Base-by-base conservation (phyloP, 1,140 invertebrate genomes). In the Protaetia brevitarsis region DNA sequence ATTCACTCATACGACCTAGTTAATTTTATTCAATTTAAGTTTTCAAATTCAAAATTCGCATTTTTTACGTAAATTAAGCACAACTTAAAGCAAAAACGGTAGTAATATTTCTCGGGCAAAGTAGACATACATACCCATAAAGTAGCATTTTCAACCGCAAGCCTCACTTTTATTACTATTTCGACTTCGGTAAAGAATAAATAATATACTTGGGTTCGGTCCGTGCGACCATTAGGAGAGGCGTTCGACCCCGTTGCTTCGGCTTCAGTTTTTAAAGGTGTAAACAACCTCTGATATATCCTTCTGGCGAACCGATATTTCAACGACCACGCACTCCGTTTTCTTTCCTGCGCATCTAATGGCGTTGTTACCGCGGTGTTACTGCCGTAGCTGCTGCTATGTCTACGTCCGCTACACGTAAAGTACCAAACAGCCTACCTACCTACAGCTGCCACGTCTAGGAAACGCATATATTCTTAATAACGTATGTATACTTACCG, bases 201-300 rank as follows among this genome's bases (percentile, higher is more conserved):
- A n/a, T 34, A 34, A 60, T 34, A 34, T 28, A n/a, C 11, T 16
- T 60, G 28, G 27, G 58, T 28, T 60, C 26, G 58, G 58, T 60
- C 41, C 19, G 41, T 19, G 19, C 41, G 5, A 51, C 16, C 41
- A 51, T 51, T 51, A 51, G 19, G 41, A 51, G 26, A 51, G 19
- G 41, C 41, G 41, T 51, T 51, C 41, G 41, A 51, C 13, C 16
- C 19, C 41, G 8, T 8, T 8, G 30, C 28, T 34, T 29, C 26
- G 58, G 27, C 8, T 34, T 60, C 1, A 34, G 27, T 60, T 30
- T 34, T 30, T 60, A 8, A 29, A 60, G 58, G 58, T 60, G 58
- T 60, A 60, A 60, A 60, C 58, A 29, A 28, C 11, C 58, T 30
- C 58, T 27, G 58, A 60, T 60, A 60, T 60, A 60, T 60, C 30